These are phyloP conservation scores for Calephelis perditalis DNA, from an alignment of 2,888 invertebrate species.

Conservation along the genomic window DNA sequence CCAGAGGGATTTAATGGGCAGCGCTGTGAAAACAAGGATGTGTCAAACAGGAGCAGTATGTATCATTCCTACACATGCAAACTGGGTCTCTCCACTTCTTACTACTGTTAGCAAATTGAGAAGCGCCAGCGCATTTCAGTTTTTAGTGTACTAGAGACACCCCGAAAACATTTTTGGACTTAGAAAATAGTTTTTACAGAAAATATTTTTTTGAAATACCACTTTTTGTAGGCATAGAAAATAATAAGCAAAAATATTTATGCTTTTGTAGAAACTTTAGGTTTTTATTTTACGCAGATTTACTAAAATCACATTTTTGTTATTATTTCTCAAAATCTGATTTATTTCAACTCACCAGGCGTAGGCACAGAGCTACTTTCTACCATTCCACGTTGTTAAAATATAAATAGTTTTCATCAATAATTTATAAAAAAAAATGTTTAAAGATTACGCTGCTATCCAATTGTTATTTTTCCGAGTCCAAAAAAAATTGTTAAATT, in stretches of 20 bases:
- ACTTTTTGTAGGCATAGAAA: too few species aligned
- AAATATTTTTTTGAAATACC: background rate
- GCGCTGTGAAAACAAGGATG: conserved; percentile 89
- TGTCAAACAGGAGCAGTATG: conserved; percentile 86
- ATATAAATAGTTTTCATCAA: too few species aligned
- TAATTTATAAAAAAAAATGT: too few species aligned
- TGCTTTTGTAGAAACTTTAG: too few species aligned
- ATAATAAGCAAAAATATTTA: too few species aligned
- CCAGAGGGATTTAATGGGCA: conserved; percentile 88
- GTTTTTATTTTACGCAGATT: too few species aligned
- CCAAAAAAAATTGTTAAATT: background rate
- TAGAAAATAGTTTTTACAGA: background rate
- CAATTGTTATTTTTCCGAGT: background rate
- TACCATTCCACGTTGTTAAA: too few species aligned
- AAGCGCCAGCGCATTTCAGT: conserved; percentile 44
- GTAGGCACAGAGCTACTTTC: too few species aligned
- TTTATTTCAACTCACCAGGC: too few species aligned
- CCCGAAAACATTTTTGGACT: conserved; percentile 4
- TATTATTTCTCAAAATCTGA: too few species aligned
- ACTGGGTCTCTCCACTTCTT: conserved; percentile 86
- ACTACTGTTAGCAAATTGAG: conserved; percentile 82
- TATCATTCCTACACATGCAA: conserved; percentile 88
- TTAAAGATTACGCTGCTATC: too few species aligned
- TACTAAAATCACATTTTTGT: too few species aligned
- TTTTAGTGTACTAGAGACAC: conserved; percentile 24